Evolutionary conservation across 2,888 invertebrate species (phyloP), one percentile per base, ranked within the genome.

Genomic region (Tenthredo amoena): DNA sequence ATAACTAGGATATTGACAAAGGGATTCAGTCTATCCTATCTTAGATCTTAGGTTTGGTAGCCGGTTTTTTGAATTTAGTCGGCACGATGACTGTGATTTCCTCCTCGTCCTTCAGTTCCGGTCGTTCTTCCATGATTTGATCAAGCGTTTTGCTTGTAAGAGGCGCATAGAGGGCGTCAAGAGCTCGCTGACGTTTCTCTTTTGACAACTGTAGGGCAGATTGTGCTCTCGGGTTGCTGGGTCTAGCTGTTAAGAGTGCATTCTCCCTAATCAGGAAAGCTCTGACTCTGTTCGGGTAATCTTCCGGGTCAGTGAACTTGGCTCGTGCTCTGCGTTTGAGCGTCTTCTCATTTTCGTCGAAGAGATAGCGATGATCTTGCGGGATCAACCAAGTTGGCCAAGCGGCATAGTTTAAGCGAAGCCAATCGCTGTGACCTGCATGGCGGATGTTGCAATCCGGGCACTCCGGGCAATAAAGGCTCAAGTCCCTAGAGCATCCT

Each of bases 401-500:
- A 43, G 84, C 83, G 2, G 77, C 83, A 10, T 86, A 85, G 18
- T 85, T 86, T 1, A 86, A 55, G 4, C 85, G 43, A 0, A 82
- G 50, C 82, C 82, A 85, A 21, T 86, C 86, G n/a, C 18, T n/a
- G 1, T 26, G 12, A 12, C 71, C 37, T 6, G 65, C 74, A 9
- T 74, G 34, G 6, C 84, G 84, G 1, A 85, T 37, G n/a, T 85
- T 85, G 21, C 86, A 86, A 7, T 85, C 86, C 0, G 85, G 84
- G n/a, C 85, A 85, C 26, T 86, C 86, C 7, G 87, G 86, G 12
- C 84, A 83, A 18, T 86, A 87, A 9, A 87, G 34, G 7, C n/a
- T 47, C 5, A 62, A 3, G 1, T 85, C 85, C 0, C 65, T 12
- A 0, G 55, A 1, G 68, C 87, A 86, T 9, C 86, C 87, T 10